phyloP scores from a whole-genome alignment of 2,888 invertebrate species.

The Microctonus aethiopoides region DNA sequence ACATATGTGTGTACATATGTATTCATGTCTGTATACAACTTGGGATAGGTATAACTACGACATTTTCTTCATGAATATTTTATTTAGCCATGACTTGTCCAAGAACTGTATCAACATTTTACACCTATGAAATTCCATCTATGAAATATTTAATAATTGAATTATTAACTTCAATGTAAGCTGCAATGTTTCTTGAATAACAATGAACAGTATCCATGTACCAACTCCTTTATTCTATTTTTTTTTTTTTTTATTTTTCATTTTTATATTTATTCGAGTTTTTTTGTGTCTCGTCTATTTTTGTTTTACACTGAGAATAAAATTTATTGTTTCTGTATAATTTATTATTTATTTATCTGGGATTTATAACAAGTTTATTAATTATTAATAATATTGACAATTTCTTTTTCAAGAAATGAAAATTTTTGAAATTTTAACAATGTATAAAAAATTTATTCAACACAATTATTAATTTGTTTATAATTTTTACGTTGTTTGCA shows the following conservation, averaged over 20 bases:
- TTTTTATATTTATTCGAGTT: too few species aligned
- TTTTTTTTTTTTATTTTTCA: neutral
- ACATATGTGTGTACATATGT: neutral
- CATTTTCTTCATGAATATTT: conserved; percentile 8
- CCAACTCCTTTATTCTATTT: neutral
- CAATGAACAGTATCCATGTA: neutral
- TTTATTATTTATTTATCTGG: too few species aligned
- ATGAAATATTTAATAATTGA: conserved; percentile 22
- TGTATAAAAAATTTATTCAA: too few species aligned
- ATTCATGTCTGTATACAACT: neutral
- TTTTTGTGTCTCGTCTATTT: too few species aligned
- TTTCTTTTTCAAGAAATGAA: too few species aligned
- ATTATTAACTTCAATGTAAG: conserved; percentile 9
- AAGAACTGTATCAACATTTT: neutral
- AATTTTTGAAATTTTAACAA: too few species aligned
- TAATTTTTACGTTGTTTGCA: too few species aligned
- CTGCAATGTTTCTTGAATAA: conserved; percentile 3
- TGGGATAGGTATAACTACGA: neutral
- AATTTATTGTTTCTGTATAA: too few species aligned
- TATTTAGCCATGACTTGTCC: neutral
- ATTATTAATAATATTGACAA: too few species aligned
- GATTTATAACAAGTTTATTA: too few species aligned
- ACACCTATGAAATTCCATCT: neutral
- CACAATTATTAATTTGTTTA: too few species aligned
- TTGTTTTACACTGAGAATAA: too few species aligned